These are phyloP conservation scores for Sylvilagus floridanus DNA, from an alignment of 2,797 vertebrate genomes.

Conservation along the genomic window DNA sequence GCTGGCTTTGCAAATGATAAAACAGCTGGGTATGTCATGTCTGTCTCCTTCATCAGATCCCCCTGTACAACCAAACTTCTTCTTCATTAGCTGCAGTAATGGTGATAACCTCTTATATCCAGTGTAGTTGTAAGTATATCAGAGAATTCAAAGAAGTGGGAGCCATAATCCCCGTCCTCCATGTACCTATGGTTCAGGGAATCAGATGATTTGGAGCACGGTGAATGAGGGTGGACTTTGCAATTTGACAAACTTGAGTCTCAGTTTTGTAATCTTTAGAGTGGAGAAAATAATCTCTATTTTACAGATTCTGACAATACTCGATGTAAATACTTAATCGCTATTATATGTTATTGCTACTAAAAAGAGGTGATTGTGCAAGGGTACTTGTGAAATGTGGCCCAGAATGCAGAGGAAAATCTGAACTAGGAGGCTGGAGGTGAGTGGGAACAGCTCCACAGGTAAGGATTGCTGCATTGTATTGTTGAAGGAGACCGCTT, in stretches of 20 bases:
- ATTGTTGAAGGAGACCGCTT: background rate
- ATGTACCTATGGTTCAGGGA: background rate
- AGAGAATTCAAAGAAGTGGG: background rate
- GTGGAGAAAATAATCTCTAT: background rate
- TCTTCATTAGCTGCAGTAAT: background rate
- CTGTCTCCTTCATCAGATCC: background rate
- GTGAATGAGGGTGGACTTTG: background rate
- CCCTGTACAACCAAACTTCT: background rate
- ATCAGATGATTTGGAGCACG: background rate
- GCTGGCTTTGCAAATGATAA: background rate
- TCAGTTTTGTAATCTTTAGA: background rate
- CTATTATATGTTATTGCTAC: background rate
- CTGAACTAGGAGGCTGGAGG: background rate
- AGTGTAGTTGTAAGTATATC: background rate
- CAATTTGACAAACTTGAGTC: background rate
- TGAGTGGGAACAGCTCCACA: accelerated
- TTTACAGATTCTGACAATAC: background rate
- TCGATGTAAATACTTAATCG: background rate
- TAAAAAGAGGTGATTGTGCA: background rate
- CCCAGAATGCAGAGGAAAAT: background rate
- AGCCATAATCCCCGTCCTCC: background rate
- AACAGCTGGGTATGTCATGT: background rate
- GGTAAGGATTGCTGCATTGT: background rate
- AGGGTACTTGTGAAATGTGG: background rate
- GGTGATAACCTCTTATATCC: background rate